Conservation (phyloP, 2,797 vertebrate genomes). For the Lithobates pipiens region DNA sequence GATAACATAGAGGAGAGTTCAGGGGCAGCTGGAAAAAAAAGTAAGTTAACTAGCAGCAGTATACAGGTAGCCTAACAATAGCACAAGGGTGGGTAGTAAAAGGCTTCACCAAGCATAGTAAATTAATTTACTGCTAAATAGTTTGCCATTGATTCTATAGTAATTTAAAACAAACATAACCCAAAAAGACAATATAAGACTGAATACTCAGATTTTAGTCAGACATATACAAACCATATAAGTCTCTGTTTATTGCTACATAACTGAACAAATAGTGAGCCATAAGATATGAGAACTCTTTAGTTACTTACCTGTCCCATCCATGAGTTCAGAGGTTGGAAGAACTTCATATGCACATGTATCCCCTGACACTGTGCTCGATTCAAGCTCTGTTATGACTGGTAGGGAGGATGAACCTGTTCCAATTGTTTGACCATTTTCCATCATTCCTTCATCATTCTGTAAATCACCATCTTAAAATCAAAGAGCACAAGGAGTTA, state of each 20-base stretch:
- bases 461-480: conserved; percentile 81
- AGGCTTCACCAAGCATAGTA: too few species aligned
- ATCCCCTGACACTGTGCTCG: conserved; percentile 75
- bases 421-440: conserved; percentile 84
- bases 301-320: conserved; percentile 80
- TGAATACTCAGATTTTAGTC: too few species aligned
- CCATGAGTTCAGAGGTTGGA: conserved; percentile 86
- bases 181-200: too few species aligned
- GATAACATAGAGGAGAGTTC: too few species aligned
- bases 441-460: conserved; percentile 86
- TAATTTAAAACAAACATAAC: too few species aligned
- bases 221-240: too few species aligned
- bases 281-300: not conserved
- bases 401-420: conserved; percentile 78
- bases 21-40: too few species aligned
- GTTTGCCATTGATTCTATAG: too few species aligned
- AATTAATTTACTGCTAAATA: too few species aligned
- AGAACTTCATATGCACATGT: conserved; percentile 79
- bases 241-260: not conserved
- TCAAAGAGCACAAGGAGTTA: conserved; percentile 38
- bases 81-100: too few species aligned
- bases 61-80: too few species aligned
- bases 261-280: not conserved
- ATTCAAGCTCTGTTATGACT: conserved; percentile 81
- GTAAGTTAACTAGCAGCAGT: too few species aligned